Conservation (phyloP, 2,113 vertebrate genomes). For the Montifringilla adamsi region DNA sequence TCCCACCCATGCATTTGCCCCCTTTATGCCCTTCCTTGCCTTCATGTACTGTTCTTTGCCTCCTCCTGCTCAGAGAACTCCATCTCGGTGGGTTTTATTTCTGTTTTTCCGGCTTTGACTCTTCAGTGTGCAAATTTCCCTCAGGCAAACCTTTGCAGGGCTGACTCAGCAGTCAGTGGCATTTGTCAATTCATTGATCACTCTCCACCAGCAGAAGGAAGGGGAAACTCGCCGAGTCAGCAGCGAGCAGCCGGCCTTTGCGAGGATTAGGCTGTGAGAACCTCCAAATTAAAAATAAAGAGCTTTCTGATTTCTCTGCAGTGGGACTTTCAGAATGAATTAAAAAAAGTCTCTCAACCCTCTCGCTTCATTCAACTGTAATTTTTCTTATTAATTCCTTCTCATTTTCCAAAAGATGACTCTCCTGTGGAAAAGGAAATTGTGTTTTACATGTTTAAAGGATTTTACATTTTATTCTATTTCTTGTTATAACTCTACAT, state of each 20-base stretch:
- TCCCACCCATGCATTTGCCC: background rate
- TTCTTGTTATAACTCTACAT: background rate
- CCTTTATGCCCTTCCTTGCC: background rate
- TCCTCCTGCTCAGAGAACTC: background rate
- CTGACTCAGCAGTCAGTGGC: conserved; percentile 56
- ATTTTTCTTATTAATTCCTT: conserved; percentile 40
- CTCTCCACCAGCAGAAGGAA: background rate
- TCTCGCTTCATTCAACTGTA: conserved; percentile 32
- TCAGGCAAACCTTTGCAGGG: conserved; percentile 16
- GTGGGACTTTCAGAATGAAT: conserved; percentile 40
- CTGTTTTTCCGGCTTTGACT: background rate
- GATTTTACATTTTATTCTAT: conserved; percentile 24
- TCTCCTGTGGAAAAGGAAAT: conserved; percentile 40
- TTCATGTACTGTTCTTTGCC: background rate
- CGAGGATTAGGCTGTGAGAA: background rate
- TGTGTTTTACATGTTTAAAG: conserved; percentile 26
- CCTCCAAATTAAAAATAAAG: conserved; percentile 45
- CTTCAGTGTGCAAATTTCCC: conserved; percentile 15
- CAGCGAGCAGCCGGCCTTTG: background rate
- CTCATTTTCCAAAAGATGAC: conserved; percentile 3
- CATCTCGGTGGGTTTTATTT: background rate
- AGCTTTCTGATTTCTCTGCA: conserved; percentile 23
- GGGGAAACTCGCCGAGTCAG: conserved; percentile 38
- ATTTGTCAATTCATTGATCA: conserved; percentile 66
- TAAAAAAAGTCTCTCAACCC: background rate